phyloP scores from a whole-genome alignment of 2,888 invertebrate species.

The Formica aserva region DNA sequence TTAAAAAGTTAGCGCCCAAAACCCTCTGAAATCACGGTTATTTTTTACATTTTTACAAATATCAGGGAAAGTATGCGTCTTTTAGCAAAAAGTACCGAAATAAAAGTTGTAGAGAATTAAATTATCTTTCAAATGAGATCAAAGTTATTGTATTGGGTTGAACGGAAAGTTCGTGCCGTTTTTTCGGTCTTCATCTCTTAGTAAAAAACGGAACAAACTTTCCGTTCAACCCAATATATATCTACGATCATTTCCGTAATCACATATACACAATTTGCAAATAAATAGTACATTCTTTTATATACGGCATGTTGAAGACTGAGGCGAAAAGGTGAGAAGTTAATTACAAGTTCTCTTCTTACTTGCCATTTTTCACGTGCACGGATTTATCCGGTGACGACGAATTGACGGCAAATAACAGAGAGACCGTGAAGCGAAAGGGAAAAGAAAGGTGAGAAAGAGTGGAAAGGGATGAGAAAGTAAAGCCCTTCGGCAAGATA shows the following conservation, averaged over 20 bases:
- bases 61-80: too few species aligned
- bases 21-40: too few species aligned
- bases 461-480: constrained; percentile 23
- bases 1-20: too few species aligned
- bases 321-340: constrained; percentile 38
- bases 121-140: too few species aligned
- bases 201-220: too few species aligned
- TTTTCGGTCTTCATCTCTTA: background rate
- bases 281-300: background rate
- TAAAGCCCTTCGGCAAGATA: constrained; percentile 50
- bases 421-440: constrained; percentile 38
- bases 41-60: too few species aligned
- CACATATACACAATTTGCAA: background rate
- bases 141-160: too few species aligned
- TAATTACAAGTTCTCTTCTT: constrained; percentile 67
- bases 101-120: too few species aligned
- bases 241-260: background rate
- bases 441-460: constrained; percentile 25
- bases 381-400: constrained; percentile 47
- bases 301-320: background rate
- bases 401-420: constrained; percentile 48
- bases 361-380: constrained; percentile 48
- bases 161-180: too few species aligned
- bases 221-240: too few species aligned
- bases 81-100: too few species aligned